Conservation (phyloP, 1,140 invertebrate genomes). For the Orius insidiosus region DNA sequence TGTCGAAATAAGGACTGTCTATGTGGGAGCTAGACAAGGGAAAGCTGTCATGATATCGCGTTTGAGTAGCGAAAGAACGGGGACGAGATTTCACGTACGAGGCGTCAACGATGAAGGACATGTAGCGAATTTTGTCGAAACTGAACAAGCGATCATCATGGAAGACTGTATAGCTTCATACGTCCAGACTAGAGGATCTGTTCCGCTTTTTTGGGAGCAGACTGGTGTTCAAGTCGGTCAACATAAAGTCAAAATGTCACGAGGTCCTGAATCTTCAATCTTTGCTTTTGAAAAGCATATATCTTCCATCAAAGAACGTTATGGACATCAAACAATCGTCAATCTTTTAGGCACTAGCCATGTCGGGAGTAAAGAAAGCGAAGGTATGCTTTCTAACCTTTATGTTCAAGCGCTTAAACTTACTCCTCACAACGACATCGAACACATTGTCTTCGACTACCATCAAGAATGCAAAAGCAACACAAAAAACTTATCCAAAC, state of each 20-base stretch:
- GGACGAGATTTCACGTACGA: constrained; percentile 89
- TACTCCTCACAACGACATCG: constrained; percentile 46
- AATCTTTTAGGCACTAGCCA: constrained; percentile 80
- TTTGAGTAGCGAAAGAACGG: constrained; percentile 89
- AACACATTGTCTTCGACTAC: constrained; percentile 80
- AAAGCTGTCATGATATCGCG: constrained; percentile 86
- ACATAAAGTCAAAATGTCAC: constrained; percentile 93
- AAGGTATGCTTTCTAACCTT: constrained; percentile 85
- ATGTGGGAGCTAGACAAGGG: constrained; percentile 82
- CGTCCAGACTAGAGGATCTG: constrained; percentile 83
- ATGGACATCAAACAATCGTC: constrained; percentile 79
- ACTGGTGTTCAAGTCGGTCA: constrained; percentile 97
- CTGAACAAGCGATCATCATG: constrained; percentile 87
- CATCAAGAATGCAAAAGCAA: constrained; percentile 74
- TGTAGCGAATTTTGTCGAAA: constrained; percentile 99
- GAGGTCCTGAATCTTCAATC: constrained; percentile 80
- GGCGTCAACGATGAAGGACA: constrained; percentile 98
- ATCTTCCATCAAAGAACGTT: constrained; percentile 66
- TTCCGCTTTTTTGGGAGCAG: constrained; percentile 98
- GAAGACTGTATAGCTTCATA: constrained; percentile 73
- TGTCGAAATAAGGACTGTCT: constrained; percentile 88
- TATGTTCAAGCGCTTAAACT: constrained; percentile 59
- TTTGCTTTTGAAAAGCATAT: constrained; percentile 88
- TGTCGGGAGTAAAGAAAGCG: constrained; percentile 89
- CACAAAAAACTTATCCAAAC: constrained; percentile 51